Conservation (phyloP, 2,797 vertebrate species). For the Menidia menidia region DNA sequence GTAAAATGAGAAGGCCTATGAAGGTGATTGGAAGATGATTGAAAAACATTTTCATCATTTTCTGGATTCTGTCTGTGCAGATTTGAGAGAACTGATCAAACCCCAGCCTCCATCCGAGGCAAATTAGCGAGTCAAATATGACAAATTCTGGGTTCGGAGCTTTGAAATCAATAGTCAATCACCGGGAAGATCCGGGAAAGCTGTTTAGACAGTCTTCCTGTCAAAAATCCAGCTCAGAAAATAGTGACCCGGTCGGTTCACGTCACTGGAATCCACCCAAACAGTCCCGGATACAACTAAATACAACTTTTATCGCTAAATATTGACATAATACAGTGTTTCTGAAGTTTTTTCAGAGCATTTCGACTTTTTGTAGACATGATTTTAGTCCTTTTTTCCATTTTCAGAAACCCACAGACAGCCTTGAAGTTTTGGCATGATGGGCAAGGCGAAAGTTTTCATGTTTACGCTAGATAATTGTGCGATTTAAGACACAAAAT, state of each 20-base stretch:
- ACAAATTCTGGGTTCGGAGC: not conserved
- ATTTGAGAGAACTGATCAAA: not conserved
- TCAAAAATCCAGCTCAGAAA: conserved; percentile 32
- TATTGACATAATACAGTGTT: no score
- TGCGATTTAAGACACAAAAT: not conserved
- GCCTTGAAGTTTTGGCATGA: no score
- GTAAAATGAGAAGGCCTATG: not conserved
- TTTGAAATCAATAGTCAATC: conserved; percentile 13
- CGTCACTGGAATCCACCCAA: conserved; percentile 15
- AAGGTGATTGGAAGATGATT: not conserved
- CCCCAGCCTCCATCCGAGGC: not conserved
- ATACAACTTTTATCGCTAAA: no score
- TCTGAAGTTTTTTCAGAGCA: no score
- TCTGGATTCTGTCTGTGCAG: not conserved
- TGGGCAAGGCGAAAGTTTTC: no score
- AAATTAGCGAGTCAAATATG: not conserved
- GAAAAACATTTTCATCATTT: not conserved
- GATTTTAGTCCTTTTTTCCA: no score
- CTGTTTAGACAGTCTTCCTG: conserved; percentile 23
- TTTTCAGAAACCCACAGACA: no score
- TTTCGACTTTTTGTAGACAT: no score
- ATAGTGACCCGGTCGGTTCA: conserved; percentile 14
- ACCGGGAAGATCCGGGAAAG: conserved; percentile 38
- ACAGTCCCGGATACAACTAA: no score
- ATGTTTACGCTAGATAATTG: not conserved